Evolutionary conservation across 2,797 vertebrate genomes (phyloP).

Genomic region (Enteromius unitaeniatus): DNA sequence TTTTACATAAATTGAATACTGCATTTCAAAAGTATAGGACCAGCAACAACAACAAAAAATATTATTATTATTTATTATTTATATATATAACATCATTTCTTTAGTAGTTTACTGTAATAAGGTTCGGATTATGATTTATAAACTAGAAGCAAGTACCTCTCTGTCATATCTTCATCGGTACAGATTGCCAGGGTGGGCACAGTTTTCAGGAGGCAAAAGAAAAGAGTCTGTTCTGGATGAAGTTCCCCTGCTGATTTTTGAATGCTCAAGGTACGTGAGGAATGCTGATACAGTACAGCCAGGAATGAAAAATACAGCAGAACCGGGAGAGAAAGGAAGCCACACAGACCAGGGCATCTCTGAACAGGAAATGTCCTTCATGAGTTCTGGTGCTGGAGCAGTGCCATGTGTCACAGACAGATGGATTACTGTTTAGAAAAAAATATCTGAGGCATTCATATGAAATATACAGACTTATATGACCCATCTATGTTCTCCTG

Average conservation of each 20-base stretch:
- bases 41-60: too few species aligned
- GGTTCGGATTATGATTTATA: not conserved
- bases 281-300: constrained; percentile 19
- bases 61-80: too few species aligned
- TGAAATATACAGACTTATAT: constrained; percentile 16
- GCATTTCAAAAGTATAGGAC: too few species aligned
- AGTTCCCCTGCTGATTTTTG: not conserved
- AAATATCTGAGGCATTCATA: constrained; percentile 6
- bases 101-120: not conserved
- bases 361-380: constrained; percentile 19
- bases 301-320: constrained; percentile 33
- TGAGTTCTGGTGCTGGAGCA: not conserved
- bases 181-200: not conserved
- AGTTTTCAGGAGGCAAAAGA: not conserved
- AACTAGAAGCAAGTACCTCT: not conserved
- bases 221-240: not conserved
- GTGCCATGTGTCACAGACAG: not conserved
- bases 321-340: constrained; percentile 27
- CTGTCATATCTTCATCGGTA: not conserved
- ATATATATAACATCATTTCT: not conserved
- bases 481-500: constrained; percentile 26
- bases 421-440: constrained; percentile 2
- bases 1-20: too few species aligned
- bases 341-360: not conserved
- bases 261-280: constrained; percentile 32